Base-by-base conservation (phyloP, 2,113 vertebrate genomes). In the Gorsachius goisagi region DNA sequence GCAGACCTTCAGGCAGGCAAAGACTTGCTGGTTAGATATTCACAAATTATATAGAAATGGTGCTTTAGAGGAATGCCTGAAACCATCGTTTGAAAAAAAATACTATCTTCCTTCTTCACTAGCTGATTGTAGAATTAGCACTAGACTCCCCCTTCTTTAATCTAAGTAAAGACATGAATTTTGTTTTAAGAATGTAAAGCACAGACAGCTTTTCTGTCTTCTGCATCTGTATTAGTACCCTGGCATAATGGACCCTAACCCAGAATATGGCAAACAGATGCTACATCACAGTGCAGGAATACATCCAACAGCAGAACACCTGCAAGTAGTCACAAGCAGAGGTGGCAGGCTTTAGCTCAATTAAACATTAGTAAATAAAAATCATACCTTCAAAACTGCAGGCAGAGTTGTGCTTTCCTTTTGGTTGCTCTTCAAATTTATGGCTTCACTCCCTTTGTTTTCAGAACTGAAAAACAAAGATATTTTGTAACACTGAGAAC, bases 401-500 rank as follows among this genome's bases (percentile, higher is more conserved):
- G 97, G 94, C 62, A 95, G 96, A 96, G 96, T 95, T 53, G 84
- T 73, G 85, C 88, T 98, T 97, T 98, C 98, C 74, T 97, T 97
- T 94, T 97, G 97, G 88, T 97, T 97, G 92, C 50, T 96, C 94
- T 95, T 93, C 45, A 76, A 69, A 80, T 55, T 94, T 91, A 93
- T 52, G 78, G 93, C 79, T 82, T 98, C 97, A 26, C 78, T 97
- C 97, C 97, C 97, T 71, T 98, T 98, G 94, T 94, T 97, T 97
- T 98, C 98, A 97, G 95, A 95, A 96, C 98, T 98, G 98, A 93
- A 98, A 98, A 97, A 98, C 49, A 98, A 97, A 97, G 94, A 93
- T 59, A 84, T 72, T 91, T 83, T 79, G 53, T 32, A 74, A 92
- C 1, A 6, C 45, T 81, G 21, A 95, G 92, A 49, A 76, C 33